Evolutionary conservation across 1,140 invertebrate species (phyloP).

Genomic region (Pachypeltis micranthus): DNA sequence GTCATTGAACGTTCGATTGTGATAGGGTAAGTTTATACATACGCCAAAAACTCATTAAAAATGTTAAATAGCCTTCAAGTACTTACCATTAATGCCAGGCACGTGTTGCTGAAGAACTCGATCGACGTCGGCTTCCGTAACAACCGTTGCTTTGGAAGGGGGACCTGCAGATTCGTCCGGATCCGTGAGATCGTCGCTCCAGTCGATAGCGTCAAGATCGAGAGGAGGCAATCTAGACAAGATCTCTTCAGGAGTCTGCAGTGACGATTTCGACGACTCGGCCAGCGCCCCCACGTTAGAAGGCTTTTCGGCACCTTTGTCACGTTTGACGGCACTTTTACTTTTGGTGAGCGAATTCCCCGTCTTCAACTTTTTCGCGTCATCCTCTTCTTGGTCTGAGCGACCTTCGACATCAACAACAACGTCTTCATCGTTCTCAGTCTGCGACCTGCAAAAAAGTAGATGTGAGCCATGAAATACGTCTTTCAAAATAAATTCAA

Average conservation of each 20-base stretch:
- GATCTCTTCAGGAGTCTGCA: constrained; percentile 37
- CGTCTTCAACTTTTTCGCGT: too few relatives aligned
- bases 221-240: constrained; percentile 48
- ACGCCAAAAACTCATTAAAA: too few relatives aligned
- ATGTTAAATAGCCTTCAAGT: too few relatives aligned
- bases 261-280: neutral
- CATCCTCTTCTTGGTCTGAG: constrained; percentile 19
- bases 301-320: neutral
- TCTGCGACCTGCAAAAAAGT: neutral
- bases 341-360: neutral
- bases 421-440: constrained; percentile 22
- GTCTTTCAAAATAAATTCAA: too few relatives aligned
- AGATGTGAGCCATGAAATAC: too few relatives aligned
- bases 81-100: constrained; percentile 50
- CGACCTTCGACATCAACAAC: constrained; percentile 14
- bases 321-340: neutral
- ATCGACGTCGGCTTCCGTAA: constrained; percentile 34
- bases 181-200: constrained; percentile 40
- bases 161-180: constrained; percentile 39
- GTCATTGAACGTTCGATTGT: too few relatives aligned
- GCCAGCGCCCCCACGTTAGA: neutral
- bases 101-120: constrained; percentile 36
- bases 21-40: too few relatives aligned
- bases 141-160: constrained; percentile 26
- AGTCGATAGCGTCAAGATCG: constrained; percentile 42